Evolutionary conservation across 2,888 invertebrate species (phyloP).

Genomic region (Bursaphelenchus okinawaensis): DNA sequence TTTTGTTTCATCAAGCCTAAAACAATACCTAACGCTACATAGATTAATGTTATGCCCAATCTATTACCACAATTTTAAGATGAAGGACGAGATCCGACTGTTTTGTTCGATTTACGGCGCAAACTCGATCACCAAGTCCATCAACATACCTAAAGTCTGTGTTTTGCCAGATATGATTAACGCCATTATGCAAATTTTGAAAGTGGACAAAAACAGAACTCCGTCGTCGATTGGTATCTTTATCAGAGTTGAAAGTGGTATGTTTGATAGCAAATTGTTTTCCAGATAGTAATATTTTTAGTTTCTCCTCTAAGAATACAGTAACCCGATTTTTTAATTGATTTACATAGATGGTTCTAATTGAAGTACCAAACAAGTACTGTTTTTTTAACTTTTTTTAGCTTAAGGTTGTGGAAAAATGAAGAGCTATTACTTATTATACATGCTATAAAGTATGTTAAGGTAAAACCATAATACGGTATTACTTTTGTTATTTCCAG

Average conservation of each 20-base stretch:
- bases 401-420: no score
- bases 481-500: no score
- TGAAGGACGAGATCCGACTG: conserved; percentile 29
- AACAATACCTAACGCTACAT: no score
- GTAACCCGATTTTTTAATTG: neutral
- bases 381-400: neutral
- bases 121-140: conserved; percentile 30
- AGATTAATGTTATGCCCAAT: neutral
- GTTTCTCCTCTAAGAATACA: no score
- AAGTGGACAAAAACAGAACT: conserved; percentile 22
- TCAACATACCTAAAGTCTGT: conserved; percentile 27
- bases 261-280: no score
- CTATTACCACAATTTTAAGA: neutral
- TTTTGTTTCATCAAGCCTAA: no score
- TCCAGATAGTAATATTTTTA: no score
- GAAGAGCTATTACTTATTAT: no score
- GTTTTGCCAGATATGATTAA: conserved; percentile 26
- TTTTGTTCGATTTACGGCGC: conserved; percentile 33
- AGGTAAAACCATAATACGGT: no score
- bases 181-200: conserved; percentile 32
- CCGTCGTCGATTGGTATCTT: conserved; percentile 13
- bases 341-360: no score
- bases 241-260: conserved; percentile 22
- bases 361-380: no score
- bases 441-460: no score